Percentiles rank a stretch among this genome's conserved stretches.
phyloP scores from a whole-genome alignment of 2,888 invertebrate genomes.

The Deroplatys truncata region DNA sequence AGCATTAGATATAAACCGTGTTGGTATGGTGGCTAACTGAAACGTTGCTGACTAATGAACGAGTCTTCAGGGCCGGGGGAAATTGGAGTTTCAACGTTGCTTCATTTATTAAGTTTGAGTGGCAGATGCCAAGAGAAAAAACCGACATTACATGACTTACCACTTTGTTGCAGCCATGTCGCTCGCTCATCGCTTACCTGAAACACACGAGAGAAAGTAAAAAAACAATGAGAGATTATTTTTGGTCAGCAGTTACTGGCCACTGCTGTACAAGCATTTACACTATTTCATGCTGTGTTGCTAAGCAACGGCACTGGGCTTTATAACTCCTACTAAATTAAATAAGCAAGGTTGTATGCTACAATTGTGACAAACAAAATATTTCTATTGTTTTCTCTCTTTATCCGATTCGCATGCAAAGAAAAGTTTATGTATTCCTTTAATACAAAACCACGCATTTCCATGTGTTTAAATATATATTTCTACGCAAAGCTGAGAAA shows the following conservation, averaged over 20 bases:
- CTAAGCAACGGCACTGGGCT: not conserved
- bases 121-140: slow-evolving; percentile 8
- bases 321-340: not conserved
- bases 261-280: not conserved
- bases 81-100: not conserved
- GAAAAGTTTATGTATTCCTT: no score
- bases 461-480: no score
- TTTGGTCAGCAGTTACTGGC: no score
- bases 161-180: not conserved
- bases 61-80: not conserved
- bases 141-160: not conserved
- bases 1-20: no score
- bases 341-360: no score
- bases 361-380: no score
- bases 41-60: not conserved
- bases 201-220: not conserved
- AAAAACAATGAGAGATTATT: not conserved
- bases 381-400: no score
- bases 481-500: no score
- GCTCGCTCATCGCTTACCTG: not conserved
- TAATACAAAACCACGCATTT: no score
- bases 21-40: not conserved
- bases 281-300: no score
- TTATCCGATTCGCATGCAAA: no score
- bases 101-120: slow-evolving; percentile 1